phyloP scores from a whole-genome alignment of 1,140 invertebrate species.

The Lordiphosa mommai region DNA sequence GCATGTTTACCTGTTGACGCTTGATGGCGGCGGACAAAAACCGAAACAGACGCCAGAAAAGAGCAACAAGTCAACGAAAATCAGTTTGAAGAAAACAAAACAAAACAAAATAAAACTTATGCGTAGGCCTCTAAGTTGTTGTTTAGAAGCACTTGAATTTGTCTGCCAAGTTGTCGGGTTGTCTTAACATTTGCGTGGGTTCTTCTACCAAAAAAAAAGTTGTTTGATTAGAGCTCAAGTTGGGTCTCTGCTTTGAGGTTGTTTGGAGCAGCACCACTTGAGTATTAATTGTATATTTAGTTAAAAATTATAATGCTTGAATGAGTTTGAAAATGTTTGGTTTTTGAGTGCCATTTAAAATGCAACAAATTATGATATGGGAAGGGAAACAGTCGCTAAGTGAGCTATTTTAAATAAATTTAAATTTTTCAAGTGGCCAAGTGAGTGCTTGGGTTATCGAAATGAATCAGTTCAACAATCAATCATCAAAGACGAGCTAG shows the following conservation, averaged over 20 bases:
- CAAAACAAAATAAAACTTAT: conserved; percentile 52
- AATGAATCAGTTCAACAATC: too few relatives aligned
- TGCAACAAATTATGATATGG: background rate
- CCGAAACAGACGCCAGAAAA: conserved; percentile 25
- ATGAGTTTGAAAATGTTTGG: conserved; percentile 17
- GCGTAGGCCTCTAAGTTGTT: conserved; percentile 54
- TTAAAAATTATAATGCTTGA: conserved; percentile 49
- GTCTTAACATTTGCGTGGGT: conserved; percentile 51
- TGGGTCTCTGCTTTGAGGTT: conserved; percentile 5
- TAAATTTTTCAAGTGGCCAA: too few relatives aligned
- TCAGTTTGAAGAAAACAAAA: conserved; percentile 37
- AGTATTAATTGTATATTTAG: conserved; percentile 64
- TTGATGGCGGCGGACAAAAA: conserved; percentile 12
- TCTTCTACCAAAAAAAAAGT: conserved; percentile 37
- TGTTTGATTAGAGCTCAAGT: conserved; percentile 56
- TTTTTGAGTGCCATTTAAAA: background rate
- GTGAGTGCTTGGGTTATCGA: too few relatives aligned
- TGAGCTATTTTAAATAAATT: too few relatives aligned
- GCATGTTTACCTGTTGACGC: conserved; percentile 66
- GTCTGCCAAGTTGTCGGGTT: conserved; percentile 51
- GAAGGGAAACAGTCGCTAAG: too few relatives aligned
- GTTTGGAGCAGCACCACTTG: conserved; percentile 28
- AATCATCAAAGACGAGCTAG: too few relatives aligned
- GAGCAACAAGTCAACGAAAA: conserved; percentile 64
- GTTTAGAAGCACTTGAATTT: conserved; percentile 66